Evolutionary conservation across 1,140 invertebrate species (phyloP), one percentile per base, ranked within the genome.

Genomic region (Conopomorpha cramerella): DNA sequence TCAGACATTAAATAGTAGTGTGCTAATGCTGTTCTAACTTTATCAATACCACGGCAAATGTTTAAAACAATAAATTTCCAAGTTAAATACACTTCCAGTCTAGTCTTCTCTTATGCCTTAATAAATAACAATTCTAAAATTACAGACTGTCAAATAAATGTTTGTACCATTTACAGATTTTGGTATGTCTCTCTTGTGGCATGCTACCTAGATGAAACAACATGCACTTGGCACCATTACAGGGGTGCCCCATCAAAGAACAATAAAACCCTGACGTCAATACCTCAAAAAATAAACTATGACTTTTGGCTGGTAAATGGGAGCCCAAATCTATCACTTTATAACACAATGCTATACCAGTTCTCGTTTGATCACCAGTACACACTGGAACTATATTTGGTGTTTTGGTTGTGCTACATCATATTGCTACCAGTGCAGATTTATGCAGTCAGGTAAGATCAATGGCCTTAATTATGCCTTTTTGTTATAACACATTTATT

Each of bases 221-320:
- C 85, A 7, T 96, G 93, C 55, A 80, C 87, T 40, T 95, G 92
- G 92, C 85, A 90, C 56, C 84, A 91, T 49, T 87, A 88, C 37
- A 48, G 35, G n/a, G 59, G 61, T 16, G 55, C 52, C 23, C 51
- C 55, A 15, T 42, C 56, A 25, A 36, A 41, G 25, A 55, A 63
- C 36, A 79, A 72, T 41, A 64, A 58, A 36, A 62, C 54, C 39
- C 38, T 64, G 27, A 68, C 54, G 15, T 45, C 63, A 3, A 53
- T 36, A 17, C 56, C 64, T 10, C 67, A 76, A 42, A 55, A 41
- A 26, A 70, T 97, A 10, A 76, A 92, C 25, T 99, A 98, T 72
- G 92, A 99, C 67, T 89, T 99, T 41, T 96, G 93, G 89, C 78
- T 98, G 15, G 95, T 98, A 0, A 98, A 98, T 82, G 94, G 95